Evolutionary conservation across 2,113 vertebrate species (phyloP), one percentile per base, ranked within the genome.

Genomic region (Capreolus pygargus): DNA sequence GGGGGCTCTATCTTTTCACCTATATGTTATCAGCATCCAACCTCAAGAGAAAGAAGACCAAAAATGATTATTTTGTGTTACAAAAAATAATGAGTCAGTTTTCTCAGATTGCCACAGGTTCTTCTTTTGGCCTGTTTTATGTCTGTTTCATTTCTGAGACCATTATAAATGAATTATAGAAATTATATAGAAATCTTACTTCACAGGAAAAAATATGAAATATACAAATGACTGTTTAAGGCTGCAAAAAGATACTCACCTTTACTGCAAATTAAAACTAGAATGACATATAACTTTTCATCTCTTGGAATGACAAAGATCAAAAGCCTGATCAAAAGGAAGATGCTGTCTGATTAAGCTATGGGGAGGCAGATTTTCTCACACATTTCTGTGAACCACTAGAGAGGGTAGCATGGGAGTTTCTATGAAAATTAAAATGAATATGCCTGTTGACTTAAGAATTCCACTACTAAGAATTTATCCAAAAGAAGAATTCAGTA

Each of bases 101-200:
- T 89, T 94, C 43, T 96, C 39, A 92, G 45, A 76, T 39, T 96
- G 14, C 17, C 30, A 39, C 0, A 83, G 36, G 47, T 94, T 47
- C 30, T 86, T 91, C 17, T 83, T 97, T 94, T 90, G 27, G 30
- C 16, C 15, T 82, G 2, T 61, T 85, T 86, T 82, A 47, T 79
- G 76, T 67, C 86, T 89, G 64, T 19, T 82, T 97, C 45, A 57
- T 88, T 81, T 97, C 50, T 95, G 55, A 94, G 33, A 95, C 28
- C 89, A 61, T 70, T 91, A 47, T 86, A 45, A 58, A 88, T 91
- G 8, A 85, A 39, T 79, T 79, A 39, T 12, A 79, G 57, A 84
- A 95, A 92, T 54, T 33, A 60, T 28, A 10, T 39, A 30, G 74
- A 88, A 50, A 94, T 50, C 21, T n/a, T 5, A 39, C 39, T 83